Percentiles rank a stretch among this genome's conserved stretches.
These are phyloP conservation scores for Montipora foliosa DNA, from an alignment of 64 coral and sea anemone genomes.

Conservation along the genomic window DNA sequence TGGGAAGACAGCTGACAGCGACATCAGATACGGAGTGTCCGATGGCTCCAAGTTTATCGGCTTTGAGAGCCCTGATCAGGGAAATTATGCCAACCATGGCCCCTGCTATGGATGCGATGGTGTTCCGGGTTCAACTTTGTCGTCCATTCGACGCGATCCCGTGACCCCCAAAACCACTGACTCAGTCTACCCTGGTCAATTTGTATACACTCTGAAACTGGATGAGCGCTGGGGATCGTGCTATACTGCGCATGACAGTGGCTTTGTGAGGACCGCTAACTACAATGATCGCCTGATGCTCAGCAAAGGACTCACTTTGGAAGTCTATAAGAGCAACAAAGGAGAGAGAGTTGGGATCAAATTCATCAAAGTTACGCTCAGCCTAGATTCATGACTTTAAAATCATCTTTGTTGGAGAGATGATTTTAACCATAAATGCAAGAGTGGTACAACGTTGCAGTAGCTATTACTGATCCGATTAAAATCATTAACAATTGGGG, in stretches of 20 bases:
- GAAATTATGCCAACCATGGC: background rate
- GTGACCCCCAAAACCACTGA: background rate
- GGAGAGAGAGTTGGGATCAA: slow-evolving; percentile 1
- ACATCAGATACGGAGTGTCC: slow-evolving; percentile 49
- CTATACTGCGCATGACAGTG: slow-evolving; percentile 29
- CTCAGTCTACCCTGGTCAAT: slow-evolving; percentile 38
- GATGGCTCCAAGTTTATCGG: slow-evolving; percentile 38
- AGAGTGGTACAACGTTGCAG: too few species aligned
- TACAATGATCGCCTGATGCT: slow-evolving; percentile 17
- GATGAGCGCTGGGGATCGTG: slow-evolving; percentile 40
- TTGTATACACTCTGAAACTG: slow-evolving; percentile 28
- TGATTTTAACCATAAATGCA: too few species aligned
- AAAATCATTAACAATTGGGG: too few species aligned
- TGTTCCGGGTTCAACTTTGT: background rate
- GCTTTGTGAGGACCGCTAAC: slow-evolving; percentile 13
- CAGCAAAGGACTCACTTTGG: background rate
- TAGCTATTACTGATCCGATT: too few species aligned
- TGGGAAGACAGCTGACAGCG: slow-evolving; percentile 28
- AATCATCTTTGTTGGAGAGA: too few species aligned
- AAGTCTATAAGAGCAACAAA: slow-evolving; percentile 19
- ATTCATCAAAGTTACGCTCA: slow-evolving; percentile 24
- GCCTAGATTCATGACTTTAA: background rate
- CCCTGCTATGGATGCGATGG: slow-evolving; percentile 18
- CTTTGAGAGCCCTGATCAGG: background rate
- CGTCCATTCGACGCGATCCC: background rate